Evolutionary conservation across 2,888 invertebrate genomes (phyloP).

Genomic region (Heteropelma amictum): DNA sequence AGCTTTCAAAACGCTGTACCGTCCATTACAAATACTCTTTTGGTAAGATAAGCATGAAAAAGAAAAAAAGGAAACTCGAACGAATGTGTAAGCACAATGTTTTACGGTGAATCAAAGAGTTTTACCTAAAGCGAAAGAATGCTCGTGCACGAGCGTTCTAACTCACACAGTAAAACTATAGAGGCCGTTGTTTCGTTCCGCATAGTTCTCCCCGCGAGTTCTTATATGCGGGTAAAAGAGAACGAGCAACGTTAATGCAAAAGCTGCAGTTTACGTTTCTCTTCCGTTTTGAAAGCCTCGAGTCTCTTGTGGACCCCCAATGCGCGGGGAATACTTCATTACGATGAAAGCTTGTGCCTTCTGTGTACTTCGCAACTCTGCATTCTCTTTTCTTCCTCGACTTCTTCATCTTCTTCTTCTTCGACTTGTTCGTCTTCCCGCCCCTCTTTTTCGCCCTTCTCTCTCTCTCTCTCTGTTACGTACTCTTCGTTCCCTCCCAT

Average conservation of each 20-base stretch:
- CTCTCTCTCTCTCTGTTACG: constrained; percentile 29
- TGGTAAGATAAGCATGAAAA: constrained; percentile 16
- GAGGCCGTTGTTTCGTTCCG: constrained; percentile 49
- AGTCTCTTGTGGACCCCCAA: constrained; percentile 31
- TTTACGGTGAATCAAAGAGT: constrained; percentile 39
- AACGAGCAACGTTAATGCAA: constrained; percentile 45
- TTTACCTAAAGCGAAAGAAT: constrained; percentile 15
- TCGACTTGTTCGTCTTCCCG: constrained; percentile 21
- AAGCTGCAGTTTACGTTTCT: constrained; percentile 65
- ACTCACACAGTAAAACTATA: constrained; percentile 35
- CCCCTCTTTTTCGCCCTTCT: constrained; percentile 30
- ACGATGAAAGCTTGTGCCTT: constrained; percentile 75
- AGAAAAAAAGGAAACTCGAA: constrained; percentile 24
- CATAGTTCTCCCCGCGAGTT: constrained; percentile 8
- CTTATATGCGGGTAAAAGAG: not conserved
- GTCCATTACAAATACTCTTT: not conserved
- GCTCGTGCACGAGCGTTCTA: constrained; percentile 1
- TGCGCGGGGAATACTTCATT: constrained; percentile 71
- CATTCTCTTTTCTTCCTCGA: constrained; percentile 38
- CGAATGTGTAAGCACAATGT: constrained; percentile 23
- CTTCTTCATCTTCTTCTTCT: constrained; percentile 31
- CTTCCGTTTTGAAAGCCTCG: constrained; percentile 61
- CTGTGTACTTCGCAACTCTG: constrained; percentile 56
- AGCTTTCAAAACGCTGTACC: constrained; percentile 8
- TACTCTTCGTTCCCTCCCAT: constrained; percentile 46